These are phyloP conservation scores for Chymomyza caudatula DNA, from an alignment of 2,888 invertebrate genomes.

Conservation along the genomic window DNA sequence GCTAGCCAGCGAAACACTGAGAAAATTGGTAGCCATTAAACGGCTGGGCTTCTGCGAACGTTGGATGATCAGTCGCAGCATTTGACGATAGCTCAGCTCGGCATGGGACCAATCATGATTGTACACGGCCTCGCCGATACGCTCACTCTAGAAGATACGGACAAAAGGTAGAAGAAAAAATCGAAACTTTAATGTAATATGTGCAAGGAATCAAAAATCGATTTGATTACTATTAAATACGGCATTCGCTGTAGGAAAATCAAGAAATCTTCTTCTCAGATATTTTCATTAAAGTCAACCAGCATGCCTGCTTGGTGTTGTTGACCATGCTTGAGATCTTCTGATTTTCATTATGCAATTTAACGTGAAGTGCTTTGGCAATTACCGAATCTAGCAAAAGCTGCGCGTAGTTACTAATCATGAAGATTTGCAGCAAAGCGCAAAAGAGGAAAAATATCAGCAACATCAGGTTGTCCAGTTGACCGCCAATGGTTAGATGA, in stretches of 20 bases:
- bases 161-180: too few relatives aligned
- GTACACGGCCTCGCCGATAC: constrained; percentile 29
- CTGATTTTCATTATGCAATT: too few relatives aligned
- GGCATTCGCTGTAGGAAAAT: too few relatives aligned
- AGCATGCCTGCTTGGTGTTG: too few relatives aligned
- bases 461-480: constrained; percentile 59
- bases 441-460: constrained; percentile 66
- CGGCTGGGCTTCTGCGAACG: constrained; percentile 33
- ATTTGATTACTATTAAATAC: too few relatives aligned
- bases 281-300: too few relatives aligned
- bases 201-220: too few relatives aligned
- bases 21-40: constrained; percentile 28
- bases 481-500: constrained; percentile 68
- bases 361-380: not conserved
- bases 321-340: too few relatives aligned
- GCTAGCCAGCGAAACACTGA: constrained; percentile 30
- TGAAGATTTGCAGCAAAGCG: constrained; percentile 66
- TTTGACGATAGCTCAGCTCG: constrained; percentile 30
- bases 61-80: constrained; percentile 31
- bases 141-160: not conserved
- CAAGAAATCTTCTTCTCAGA: too few relatives aligned
- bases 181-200: too few relatives aligned
- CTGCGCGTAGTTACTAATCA: constrained; percentile 71
- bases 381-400: constrained; percentile 60
- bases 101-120: constrained; percentile 36